A percentile compares a stretch with the other conserved stretches of the same genome.
Conservation (phyloP, 2,113 vertebrate genomes). For the Mus spicilegus region DNA sequence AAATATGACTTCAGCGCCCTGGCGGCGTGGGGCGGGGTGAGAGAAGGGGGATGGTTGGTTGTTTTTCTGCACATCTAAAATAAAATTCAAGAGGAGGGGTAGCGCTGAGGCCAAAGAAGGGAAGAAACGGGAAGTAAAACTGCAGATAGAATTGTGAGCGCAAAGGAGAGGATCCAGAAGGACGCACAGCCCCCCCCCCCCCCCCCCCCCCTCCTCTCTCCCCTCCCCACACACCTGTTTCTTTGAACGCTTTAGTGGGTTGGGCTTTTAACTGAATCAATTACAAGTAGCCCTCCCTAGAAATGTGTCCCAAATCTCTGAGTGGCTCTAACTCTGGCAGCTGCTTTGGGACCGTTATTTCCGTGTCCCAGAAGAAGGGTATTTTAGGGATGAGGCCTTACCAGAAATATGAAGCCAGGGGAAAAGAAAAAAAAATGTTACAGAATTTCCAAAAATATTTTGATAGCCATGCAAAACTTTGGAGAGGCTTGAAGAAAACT, state of each 20-base stretch:
- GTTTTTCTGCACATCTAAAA: constrained; percentile 66
- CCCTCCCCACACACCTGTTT: neutral
- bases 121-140: constrained; percentile 78
- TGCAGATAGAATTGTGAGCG: constrained; percentile 10
- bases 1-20: constrained; percentile 23
- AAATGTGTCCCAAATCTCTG: constrained; percentile 70
- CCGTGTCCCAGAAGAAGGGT: constrained; percentile 78
- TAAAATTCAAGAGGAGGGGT: constrained; percentile 59
- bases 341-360: constrained; percentile 78
- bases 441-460: constrained; percentile 81
- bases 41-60: neutral
- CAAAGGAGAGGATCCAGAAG: constrained; percentile 63
- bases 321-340: constrained; percentile 65
- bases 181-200: neutral
- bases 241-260: constrained; percentile 44
- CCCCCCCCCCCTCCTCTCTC: neutral
- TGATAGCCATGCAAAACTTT: constrained; percentile 78
- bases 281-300: constrained; percentile 64
- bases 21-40: neutral
- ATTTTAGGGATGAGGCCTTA: constrained; percentile 76
- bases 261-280: constrained; percentile 48
- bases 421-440: constrained; percentile 79
- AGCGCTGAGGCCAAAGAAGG: constrained; percentile 23
- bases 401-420: constrained; percentile 79
- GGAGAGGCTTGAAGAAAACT: constrained; percentile 68